Evolutionary conservation across 2,888 invertebrate species (phyloP).

Genomic region (Eupelmus urozonus): DNA sequence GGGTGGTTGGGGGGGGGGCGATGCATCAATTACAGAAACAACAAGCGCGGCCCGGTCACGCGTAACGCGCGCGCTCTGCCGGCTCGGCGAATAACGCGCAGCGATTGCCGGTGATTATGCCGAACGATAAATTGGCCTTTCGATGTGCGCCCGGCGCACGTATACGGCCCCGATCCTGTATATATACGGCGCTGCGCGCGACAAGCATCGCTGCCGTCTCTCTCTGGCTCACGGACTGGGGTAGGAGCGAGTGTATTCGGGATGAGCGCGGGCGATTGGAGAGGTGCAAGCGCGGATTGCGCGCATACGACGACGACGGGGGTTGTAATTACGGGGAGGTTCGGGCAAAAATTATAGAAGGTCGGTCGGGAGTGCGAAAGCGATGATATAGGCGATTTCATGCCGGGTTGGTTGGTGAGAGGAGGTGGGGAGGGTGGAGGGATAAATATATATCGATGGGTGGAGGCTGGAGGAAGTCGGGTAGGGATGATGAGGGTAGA

Average conservation of each 20-base stretch:
- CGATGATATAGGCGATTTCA: conserved; percentile 50
- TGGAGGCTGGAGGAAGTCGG: neutral
- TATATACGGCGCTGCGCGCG: no score
- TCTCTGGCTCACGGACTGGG: neutral
- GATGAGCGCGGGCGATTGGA: neutral
- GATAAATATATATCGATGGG: conserved; percentile 23
- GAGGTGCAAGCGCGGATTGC: neutral
- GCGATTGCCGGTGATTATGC: conserved; percentile 74
- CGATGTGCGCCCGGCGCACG: conserved; percentile 50
- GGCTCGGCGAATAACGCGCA: conserved; percentile 68
- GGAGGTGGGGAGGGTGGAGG: conserved; percentile 28
- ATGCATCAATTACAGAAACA: conserved; percentile 76
- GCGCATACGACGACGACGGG: neutral
- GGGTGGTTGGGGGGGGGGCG: no score
- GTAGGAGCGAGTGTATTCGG: neutral
- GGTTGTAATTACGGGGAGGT: conserved; percentile 13
- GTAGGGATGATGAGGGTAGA: neutral
- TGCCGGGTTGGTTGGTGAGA: neutral
- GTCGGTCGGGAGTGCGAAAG: conserved; percentile 20
- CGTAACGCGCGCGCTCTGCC: conserved; percentile 62
- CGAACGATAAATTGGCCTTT: conserved; percentile 71
- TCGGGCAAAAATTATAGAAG: conserved; percentile 17
- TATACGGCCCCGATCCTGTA: neutral
- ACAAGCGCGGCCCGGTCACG: conserved; percentile 66
- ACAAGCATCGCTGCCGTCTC: neutral